phyloP scores from a whole-genome alignment of 23 tunicate species.

The Diplosoma virens region DNA sequence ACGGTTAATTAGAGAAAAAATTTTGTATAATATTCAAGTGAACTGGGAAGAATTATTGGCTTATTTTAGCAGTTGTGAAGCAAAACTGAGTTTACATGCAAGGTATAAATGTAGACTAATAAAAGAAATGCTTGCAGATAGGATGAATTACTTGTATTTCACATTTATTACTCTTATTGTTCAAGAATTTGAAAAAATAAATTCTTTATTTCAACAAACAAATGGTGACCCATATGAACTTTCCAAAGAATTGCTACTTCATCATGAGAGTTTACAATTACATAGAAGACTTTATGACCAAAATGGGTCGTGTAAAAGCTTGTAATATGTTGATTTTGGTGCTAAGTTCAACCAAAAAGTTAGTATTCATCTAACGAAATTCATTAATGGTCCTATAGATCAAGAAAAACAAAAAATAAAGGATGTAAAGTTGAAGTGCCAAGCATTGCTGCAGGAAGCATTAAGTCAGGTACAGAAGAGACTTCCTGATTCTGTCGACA shows the following conservation, averaged over 20 bases:
- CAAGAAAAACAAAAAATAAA: background rate
- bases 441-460: constrained; percentile 17
- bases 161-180: constrained; percentile 20
- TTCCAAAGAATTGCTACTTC: background rate
- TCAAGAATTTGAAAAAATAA: constrained; percentile 32
- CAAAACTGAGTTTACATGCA: background rate
- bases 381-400: background rate
- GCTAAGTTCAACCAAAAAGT: background rate
- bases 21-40: background rate
- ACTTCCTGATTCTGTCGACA: background rate
- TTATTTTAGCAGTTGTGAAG: constrained; percentile 3
- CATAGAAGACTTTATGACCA: background rate
- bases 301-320: background rate
- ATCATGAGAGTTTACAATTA: background rate
- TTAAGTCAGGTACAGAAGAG: constrained; percentile 6
- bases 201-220: background rate
- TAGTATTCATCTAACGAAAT: background rate
- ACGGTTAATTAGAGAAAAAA: constrained; percentile 1
- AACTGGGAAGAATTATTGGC: constrained; percentile 11
- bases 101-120: constrained; percentile 27
- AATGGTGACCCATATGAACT: constrained; percentile 6
- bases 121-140: constrained; percentile 33
- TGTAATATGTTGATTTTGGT: constrained; percentile 12
- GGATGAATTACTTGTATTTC: constrained; percentile 20
- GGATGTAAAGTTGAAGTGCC: constrained; percentile 2